Evolutionary conservation across 2,113 vertebrate genomes (phyloP).

Genomic region (Nibea coibor): DNA sequence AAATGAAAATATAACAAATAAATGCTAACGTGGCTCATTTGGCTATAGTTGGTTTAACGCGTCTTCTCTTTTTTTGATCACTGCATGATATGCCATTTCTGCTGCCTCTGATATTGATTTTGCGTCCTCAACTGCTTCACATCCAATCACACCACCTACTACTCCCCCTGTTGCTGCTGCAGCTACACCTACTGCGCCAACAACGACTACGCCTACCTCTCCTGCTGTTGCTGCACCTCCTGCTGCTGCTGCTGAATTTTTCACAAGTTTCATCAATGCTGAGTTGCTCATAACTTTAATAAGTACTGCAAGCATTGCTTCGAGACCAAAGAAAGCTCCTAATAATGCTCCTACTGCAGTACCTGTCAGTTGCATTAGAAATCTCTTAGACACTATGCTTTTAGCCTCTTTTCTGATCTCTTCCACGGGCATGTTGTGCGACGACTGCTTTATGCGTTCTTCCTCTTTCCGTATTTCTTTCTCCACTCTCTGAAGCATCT

Average conservation of each 20-base stretch:
- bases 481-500: constrained; percentile 24
- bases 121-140: constrained; percentile 17
- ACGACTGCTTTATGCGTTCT: background rate
- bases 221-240: no score
- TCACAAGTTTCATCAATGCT: rapidly evolving
- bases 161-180: background rate
- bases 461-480: background rate
- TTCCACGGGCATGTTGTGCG: background rate
- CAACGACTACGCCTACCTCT: rapidly evolving
- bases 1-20: background rate
- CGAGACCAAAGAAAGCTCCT: constrained; percentile 41
- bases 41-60: background rate
- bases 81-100: rapidly evolving
- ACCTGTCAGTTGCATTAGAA: constrained; percentile 26
- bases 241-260: background rate
- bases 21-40: background rate
- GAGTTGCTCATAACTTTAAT: rapidly evolving
- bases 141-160: background rate
- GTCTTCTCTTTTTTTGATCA: background rate
- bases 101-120: background rate
- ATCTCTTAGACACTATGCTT: background rate
- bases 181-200: background rate
- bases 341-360: constrained; percentile 38
- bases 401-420: constrained; percentile 69
- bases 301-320: rapidly evolving